A percentile compares a stretch with the other conserved stretches of the same genome.
Evolutionary conservation across 1,140 invertebrate species (phyloP).

Genomic region (Ceratosolen fusciceps): DNA sequence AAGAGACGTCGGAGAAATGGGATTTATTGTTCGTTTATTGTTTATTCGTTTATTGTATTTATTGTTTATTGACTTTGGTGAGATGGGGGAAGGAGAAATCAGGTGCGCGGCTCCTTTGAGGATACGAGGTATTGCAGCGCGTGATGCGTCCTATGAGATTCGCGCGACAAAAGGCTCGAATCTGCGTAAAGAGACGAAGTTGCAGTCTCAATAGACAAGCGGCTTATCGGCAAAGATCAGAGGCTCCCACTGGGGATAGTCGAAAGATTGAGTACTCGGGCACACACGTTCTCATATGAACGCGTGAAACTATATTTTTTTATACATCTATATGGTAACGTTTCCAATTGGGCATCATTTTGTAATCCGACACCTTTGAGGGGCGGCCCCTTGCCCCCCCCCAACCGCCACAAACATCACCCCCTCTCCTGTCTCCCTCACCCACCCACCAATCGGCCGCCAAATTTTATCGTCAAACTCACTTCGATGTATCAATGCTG

Average conservation of each 20-base stretch:
- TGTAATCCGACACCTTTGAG: conserved; percentile 28
- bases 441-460: no score
- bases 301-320: conserved; percentile 25
- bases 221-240: conserved; percentile 61
- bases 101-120: conserved; percentile 63
- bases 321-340: conserved; percentile 14
- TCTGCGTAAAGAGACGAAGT: conserved; percentile 66
- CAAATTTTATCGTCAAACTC: no score
- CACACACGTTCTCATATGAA: conserved; percentile 21
- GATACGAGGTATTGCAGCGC: conserved; percentile 56
- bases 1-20: not conserved
- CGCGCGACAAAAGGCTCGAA: conserved; percentile 64
- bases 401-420: no score
- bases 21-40: not conserved
- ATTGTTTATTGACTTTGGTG: conserved; percentile 58
- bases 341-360: conserved; percentile 5
- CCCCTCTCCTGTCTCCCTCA: no score
- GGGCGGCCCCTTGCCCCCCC: no score
- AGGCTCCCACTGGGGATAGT: not conserved
- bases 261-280: conserved; percentile 8
- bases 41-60: no score
- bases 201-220: conserved; percentile 60
- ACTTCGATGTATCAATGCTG: no score
- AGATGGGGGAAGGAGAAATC: conserved; percentile 53
- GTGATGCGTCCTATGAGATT: conserved; percentile 52